Base-by-base conservation (phyloP, 2,113 vertebrate genomes). In the Indri indri region DNA sequence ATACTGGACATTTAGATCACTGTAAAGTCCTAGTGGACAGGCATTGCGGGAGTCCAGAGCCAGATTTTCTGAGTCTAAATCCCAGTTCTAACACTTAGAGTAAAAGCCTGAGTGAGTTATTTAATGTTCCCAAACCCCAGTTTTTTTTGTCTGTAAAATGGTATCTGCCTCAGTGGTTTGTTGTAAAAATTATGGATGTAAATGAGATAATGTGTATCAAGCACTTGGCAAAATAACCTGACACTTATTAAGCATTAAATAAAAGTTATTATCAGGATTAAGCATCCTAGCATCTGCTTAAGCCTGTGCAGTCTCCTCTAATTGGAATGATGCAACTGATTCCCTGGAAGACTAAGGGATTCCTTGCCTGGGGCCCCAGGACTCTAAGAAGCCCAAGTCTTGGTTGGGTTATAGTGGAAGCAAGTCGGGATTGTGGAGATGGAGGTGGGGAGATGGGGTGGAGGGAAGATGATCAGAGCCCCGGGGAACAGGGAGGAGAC, bases 141-240 rank as follows among this genome's bases (percentile, higher is more conserved):
- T 95, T 82, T 74, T 59, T 59, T 34, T 90, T 25, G n/a, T 52
- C 74, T 94, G 14, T 95, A 83, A 82, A 82, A 18, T 81, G 52
- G 22, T 23, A 34, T 86, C 37, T 59, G n/a, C 17, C 54, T 74
- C 54, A 71, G 47, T 82, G 84, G 22, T 88, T 96, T 90, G 50
- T 50, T 70, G 16, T n/a, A 54, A 79, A 45, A 80, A 83, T 73
- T 92, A 57, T 47, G 59, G 61, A 66, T 32, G 8, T 80, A 80
- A 86, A 37, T 40, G 66, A 96, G 74, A 42, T 18, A 47, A 93
- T 7, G 6, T 30, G 6, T 54, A 9, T 82, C 32, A n/a, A 61
- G 1, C 71, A 61, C 27, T 95, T 86, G 63, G 42, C n/a, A 82
- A 82, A 90, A 42, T 40, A 47, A 82, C 17, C 9, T 86, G 40